Conservation (phyloP, 2,888 invertebrate genomes). For the Amiota minor region DNA sequence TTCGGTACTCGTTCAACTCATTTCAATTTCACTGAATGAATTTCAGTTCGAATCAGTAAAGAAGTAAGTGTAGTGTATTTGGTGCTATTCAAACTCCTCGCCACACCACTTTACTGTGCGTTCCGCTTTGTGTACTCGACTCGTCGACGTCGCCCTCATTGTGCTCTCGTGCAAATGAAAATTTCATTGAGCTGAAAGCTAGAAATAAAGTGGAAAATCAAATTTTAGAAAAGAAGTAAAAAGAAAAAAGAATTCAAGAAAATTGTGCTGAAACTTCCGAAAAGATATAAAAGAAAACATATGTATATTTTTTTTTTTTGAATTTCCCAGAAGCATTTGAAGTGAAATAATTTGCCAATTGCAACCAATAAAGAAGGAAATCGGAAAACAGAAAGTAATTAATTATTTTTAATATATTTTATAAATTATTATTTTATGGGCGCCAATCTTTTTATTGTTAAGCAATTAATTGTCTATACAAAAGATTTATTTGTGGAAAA, state of each 20-base stretch:
- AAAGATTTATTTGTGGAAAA: constrained; percentile 36
- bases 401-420: constrained; percentile 23
- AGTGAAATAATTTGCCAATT: constrained; percentile 48
- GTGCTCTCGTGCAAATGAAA: constrained; percentile 66
- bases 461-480: constrained; percentile 36
- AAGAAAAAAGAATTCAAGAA: constrained; percentile 33
- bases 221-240: constrained; percentile 38
- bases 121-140: constrained; percentile 16
- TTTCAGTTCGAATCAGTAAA: constrained; percentile 7
- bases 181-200: constrained; percentile 66
- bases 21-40: background rate
- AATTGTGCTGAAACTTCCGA: background rate
- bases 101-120: background rate
- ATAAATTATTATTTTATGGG: constrained; percentile 36
- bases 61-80: background rate
- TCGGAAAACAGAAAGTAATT: constrained; percentile 11
- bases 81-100: background rate
- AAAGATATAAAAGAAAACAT: constrained; percentile 46
- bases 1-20: constrained; percentile 14
- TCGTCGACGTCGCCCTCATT: constrained; percentile 58
- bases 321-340: constrained; percentile 47
- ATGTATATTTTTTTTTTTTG: constrained; percentile 17
- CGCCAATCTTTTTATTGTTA: constrained; percentile 43
- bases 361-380: background rate
- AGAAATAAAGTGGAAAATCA: constrained; percentile 60